These are phyloP conservation scores for Strix aluco DNA, from an alignment of 2,113 vertebrate species.

Conservation along the genomic window DNA sequence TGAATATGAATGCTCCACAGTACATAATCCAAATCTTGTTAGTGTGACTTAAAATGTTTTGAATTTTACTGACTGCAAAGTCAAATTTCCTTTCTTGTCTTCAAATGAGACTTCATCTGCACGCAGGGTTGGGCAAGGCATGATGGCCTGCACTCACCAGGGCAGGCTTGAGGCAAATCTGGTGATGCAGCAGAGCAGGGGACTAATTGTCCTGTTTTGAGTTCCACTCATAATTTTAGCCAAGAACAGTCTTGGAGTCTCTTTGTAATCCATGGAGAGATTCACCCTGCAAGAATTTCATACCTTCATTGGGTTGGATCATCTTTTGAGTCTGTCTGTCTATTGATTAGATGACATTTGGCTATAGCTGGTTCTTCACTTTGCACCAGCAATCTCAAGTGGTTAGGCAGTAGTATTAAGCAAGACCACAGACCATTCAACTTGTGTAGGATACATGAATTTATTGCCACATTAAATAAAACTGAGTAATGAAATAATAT, in stretches of 20 bases:
- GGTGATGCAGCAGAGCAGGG: background rate
- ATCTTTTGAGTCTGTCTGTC: background rate
- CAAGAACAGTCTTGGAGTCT: background rate
- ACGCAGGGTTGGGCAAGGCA: rapidly evolving
- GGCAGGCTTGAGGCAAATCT: background rate
- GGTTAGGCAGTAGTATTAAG: background rate
- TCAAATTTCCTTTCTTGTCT: background rate
- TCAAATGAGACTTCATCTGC: background rate
- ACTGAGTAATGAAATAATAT: background rate
- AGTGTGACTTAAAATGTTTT: background rate
- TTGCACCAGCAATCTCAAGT: background rate
- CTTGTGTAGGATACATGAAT: background rate
- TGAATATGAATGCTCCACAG: background rate
- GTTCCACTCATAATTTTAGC: background rate
- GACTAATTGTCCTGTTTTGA: background rate
- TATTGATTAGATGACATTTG: background rate
- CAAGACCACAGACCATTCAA: background rate
- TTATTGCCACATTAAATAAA: slow-evolving; percentile 12
- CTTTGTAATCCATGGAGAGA: background rate
- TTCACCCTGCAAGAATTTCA: background rate
- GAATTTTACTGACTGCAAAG: background rate
- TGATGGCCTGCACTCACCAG: no score
- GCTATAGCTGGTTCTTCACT: background rate
- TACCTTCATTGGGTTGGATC: background rate
- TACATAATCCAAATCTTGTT: background rate